Base-by-base conservation (phyloP, 1,140 invertebrate genomes). In the Heliconius nattereri region DNA sequence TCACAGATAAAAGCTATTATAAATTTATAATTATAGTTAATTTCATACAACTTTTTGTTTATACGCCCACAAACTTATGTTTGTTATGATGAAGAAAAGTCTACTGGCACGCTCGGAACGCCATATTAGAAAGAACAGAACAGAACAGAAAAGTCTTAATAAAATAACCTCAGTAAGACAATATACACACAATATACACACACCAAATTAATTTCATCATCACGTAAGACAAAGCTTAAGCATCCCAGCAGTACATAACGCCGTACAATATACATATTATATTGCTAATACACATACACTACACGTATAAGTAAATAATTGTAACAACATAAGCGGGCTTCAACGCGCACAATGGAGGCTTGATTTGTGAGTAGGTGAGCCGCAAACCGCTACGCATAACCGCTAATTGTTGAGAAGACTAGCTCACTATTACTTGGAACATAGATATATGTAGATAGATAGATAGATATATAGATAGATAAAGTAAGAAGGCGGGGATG, bases 311-410 rank as follows among this genome's bases (percentile, higher is more conserved):
- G 60, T 66, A 66, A 66, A 66, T 66, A 66, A 66, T 66, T 9
- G 60, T 66, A 66, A 66, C 60, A 66, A 66, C 60, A 66, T 66
- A 72, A 72, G 35, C 37, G 7, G 35, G 71, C 35, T 72, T 72
- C 71, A 66, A 66, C 40, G 60, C 32, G 52, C 37, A 82, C 81
- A 82, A 82, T 82, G 52, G 72, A 71, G 32, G 32, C 60, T 37
- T 79, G 78, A 82, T 79, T 82, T 77, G 78, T 79, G 74, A 73
- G 73, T 66, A 71, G 78, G 81, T 52, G 54, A 82, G 78, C 81
- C 81, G 66, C 81, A 82, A 79, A 77, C 75, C 78, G 72, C 57
- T 75, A 79, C 78, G 66, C 73, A 75, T 79, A 74, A 74, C 81
- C 81, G 75, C 81, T 73, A 79, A 82, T 76, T 79, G 73, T 79